Evolutionary conservation across 2,113 vertebrate genomes (phyloP).

Genomic region (Ailurus styani): DNA sequence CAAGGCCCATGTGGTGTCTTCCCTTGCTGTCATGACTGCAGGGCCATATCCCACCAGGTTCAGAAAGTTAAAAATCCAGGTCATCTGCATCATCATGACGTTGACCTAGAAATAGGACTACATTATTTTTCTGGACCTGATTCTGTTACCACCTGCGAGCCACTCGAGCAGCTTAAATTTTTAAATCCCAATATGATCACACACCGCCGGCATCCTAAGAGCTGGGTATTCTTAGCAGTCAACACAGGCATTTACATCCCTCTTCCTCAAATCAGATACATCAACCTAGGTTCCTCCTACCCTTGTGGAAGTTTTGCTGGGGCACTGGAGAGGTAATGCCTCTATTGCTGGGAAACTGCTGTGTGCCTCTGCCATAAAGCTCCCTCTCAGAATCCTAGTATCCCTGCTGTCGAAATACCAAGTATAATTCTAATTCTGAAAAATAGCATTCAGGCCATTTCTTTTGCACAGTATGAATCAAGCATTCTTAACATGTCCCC

Average conservation of each 20-base stretch:
- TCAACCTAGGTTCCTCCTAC: background rate
- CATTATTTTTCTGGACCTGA: background rate
- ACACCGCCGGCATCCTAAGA: background rate
- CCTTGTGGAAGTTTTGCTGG: background rate
- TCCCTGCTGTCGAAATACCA: background rate
- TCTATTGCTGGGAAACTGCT: background rate
- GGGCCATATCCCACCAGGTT: background rate
- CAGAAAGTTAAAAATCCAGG: background rate
- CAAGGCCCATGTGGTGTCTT: background rate
- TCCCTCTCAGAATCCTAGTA: conserved; percentile 42
- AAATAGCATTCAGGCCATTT: conserved; percentile 32
- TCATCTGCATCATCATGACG: background rate
- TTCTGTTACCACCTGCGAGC: background rate
- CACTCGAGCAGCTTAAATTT: background rate
- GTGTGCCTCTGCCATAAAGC: background rate
- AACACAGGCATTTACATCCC: background rate
- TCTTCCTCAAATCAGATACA: background rate
- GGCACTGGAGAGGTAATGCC: background rate
- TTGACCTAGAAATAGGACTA: background rate
- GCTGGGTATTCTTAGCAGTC: background rate
- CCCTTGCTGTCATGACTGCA: background rate
- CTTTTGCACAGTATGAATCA: conserved; percentile 48
- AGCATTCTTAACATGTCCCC: conserved; percentile 61
- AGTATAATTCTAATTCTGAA: conserved; percentile 57
- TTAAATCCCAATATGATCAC: background rate